Evolutionary conservation across 1,140 invertebrate genomes (phyloP).

Genomic region (Apis florea): DNA sequence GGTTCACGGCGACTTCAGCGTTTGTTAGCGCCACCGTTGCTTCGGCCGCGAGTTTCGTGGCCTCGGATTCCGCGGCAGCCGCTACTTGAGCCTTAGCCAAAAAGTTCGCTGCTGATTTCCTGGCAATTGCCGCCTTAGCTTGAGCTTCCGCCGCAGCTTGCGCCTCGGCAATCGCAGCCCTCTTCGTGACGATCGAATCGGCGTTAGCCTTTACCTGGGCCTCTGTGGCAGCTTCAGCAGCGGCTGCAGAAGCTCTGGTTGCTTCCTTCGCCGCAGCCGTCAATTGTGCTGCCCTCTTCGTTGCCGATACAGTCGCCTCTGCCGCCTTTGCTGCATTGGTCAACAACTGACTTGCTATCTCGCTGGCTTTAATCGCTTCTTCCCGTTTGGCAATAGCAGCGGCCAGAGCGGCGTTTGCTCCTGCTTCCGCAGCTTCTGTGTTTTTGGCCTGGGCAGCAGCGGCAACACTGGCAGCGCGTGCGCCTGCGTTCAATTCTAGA

Average conservation of each 20-base stretch:
- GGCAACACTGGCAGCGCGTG: not conserved
- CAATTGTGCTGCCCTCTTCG: constrained; percentile 40
- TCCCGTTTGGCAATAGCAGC: not conserved
- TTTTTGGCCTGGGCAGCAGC: not conserved
- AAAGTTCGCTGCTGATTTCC: not conserved
- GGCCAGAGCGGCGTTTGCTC: not conserved
- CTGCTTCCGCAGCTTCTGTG: not conserved
- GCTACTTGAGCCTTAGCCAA: not conserved
- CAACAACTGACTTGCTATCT: not conserved
- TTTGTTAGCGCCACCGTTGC: not conserved
- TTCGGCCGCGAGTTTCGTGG: not conserved
- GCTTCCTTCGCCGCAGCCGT: not conserved
- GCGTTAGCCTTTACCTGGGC: constrained; percentile 19
- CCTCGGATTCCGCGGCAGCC: constrained; percentile 3
- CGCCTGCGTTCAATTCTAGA: not conserved
- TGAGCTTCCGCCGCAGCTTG: not conserved
- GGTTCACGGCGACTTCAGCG: not conserved
- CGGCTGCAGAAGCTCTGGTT: not conserved
- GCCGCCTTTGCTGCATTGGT: not conserved
- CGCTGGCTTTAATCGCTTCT: not conserved
- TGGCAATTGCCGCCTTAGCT: not conserved
- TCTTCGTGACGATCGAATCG: constrained; percentile 11
- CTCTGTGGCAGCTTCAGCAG: not conserved
- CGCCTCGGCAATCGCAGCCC: not conserved
- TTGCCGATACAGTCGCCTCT: not conserved